phyloP scores from a whole-genome alignment of 2,113 vertebrate genomes.

The Ctenodactylus gundi region DNA sequence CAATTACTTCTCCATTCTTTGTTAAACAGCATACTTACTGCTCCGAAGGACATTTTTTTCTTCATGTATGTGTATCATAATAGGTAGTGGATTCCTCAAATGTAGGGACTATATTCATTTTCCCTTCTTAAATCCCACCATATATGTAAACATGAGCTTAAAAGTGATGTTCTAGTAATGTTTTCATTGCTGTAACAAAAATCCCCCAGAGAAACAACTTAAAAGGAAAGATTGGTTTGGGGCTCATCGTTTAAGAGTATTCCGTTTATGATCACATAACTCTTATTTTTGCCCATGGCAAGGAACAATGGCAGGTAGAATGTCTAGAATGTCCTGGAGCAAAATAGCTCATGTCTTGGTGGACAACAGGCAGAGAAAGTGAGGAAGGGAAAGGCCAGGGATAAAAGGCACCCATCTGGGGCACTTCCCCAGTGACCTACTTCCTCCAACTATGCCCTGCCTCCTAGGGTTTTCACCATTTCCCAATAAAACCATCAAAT shows the following conservation, averaged over 20 bases:
- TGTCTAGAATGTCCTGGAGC: too few species aligned
- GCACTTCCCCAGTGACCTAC: neutral
- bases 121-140: neutral
- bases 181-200: neutral
- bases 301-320: too few species aligned
- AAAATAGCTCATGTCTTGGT: too few species aligned
- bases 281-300: too few species aligned
- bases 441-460: neutral
- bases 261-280: neutral
- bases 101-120: neutral
- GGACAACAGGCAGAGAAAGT: too few species aligned
- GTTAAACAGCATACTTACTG: neutral
- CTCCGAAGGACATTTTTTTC: neutral
- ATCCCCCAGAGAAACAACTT: neutral
- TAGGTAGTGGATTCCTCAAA: neutral
- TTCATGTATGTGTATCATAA: neutral
- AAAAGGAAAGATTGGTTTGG: neutral
- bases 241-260: neutral
- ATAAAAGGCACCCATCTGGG: too few species aligned
- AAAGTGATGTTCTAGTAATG: neutral
- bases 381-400: too few species aligned
- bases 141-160: neutral
- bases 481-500: neutral
- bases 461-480: neutral
- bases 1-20: neutral